Percentiles rank a stretch among this genome's conserved stretches.
phyloP scores from a whole-genome alignment of 2,888 invertebrate genomes.

The Oeneis ivallda region DNA sequence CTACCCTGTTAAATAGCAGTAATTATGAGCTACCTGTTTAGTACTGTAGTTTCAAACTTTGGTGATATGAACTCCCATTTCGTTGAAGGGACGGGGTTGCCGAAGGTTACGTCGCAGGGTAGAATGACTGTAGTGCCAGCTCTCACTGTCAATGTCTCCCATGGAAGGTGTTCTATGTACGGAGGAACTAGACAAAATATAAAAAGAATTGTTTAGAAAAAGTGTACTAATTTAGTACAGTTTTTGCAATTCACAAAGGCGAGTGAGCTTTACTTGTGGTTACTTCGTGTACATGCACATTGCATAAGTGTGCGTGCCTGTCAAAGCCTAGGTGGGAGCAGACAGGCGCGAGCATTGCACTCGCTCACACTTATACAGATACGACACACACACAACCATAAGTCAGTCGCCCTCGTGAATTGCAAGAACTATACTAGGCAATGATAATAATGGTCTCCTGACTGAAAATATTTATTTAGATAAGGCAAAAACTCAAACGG shows the following conservation, averaged over 20 bases:
- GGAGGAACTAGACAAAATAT: constrained; percentile 52
- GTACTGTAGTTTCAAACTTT: constrained; percentile 45
- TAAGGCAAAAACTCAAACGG: too few species aligned
- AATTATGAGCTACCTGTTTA: constrained; percentile 47
- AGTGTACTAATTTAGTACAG: constrained; percentile 3
- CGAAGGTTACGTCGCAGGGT: constrained; percentile 53
- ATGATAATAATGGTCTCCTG: too few species aligned
- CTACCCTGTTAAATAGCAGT: background rate
- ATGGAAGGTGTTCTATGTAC: constrained; percentile 54
- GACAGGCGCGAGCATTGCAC: too few species aligned
- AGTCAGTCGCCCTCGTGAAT: too few species aligned
- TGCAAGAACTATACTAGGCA: too few species aligned
- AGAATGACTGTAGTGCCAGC: constrained; percentile 48
- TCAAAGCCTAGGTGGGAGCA: too few species aligned
- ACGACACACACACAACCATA: too few species aligned
- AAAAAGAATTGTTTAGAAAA: background rate
- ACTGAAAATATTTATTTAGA: background rate
- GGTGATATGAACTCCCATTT: constrained; percentile 58
- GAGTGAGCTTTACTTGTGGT: too few species aligned
- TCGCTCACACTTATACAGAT: too few species aligned
- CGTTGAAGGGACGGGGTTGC: constrained; percentile 57
- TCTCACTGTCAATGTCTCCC: constrained; percentile 40
- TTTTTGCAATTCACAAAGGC: too few species aligned
- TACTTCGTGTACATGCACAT: too few species aligned
- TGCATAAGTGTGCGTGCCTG: too few species aligned